phyloP scores from a whole-genome alignment of 2,888 invertebrate species.

The Drosophila neotestacea region DNA sequence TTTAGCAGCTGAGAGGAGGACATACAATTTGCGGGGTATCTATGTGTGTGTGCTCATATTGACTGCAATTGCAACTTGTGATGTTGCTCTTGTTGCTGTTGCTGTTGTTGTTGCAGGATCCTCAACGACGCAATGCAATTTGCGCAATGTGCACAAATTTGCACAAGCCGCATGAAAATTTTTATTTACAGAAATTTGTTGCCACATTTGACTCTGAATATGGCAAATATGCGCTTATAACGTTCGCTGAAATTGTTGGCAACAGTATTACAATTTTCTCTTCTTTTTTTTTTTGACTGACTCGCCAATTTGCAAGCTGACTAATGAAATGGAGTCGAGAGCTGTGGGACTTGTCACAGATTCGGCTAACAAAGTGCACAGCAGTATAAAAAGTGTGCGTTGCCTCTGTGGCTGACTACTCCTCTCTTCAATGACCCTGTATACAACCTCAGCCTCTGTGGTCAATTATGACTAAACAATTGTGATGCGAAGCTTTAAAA shows the following conservation, averaged over 20 bases:
- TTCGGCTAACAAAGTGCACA: constrained; percentile 11
- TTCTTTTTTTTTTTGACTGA: constrained; percentile 12
- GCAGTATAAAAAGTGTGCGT: background rate
- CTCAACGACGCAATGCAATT: constrained; percentile 56
- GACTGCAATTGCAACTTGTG: background rate
- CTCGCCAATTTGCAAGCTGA: constrained; percentile 13
- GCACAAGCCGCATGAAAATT: constrained; percentile 58
- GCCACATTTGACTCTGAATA: constrained; percentile 32
- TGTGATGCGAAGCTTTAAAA: too few species aligned
- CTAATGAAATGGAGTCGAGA: constrained; percentile 14
- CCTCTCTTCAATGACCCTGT: too few species aligned
- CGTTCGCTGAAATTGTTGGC: constrained; percentile 2
- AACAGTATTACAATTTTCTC: constrained; percentile 2
- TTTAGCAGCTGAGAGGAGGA: constrained; percentile 23
- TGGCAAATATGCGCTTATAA: constrained; percentile 11
- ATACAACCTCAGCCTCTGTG: background rate
- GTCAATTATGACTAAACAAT: background rate
- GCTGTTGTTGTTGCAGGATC: constrained; percentile 18
- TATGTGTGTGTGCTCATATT: too few species aligned
- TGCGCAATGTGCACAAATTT: constrained; percentile 67
- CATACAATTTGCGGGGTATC: background rate
- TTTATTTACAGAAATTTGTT: constrained; percentile 66
- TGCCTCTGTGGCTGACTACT: background rate
- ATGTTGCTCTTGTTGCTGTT: background rate
- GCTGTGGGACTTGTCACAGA: constrained; percentile 19